phyloP scores from a whole-genome alignment of 2,113 vertebrate genomes.

The Cepphus grylle region DNA sequence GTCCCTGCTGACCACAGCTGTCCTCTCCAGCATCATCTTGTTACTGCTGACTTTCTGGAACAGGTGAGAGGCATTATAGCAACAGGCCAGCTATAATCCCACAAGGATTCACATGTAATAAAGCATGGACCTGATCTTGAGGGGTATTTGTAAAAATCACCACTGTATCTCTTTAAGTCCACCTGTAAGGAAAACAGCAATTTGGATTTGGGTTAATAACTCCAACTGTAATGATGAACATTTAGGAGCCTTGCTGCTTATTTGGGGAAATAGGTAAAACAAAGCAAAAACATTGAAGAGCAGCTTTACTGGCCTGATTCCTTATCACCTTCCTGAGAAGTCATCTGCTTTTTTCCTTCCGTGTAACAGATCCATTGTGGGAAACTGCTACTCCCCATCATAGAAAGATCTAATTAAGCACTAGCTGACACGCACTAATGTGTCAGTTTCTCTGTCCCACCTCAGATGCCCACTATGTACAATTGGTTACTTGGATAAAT shows the following conservation, averaged over 20 bases:
- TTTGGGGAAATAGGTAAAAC: not conserved
- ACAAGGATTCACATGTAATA: not conserved
- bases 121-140: not conserved
- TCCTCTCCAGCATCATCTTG: not conserved
- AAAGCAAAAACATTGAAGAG: not conserved
- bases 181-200: not conserved
- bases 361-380: not conserved
- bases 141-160: not conserved
- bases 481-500: conserved; percentile 4
- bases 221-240: not conserved
- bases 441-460: not conserved
- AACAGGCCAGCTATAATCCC: not conserved
- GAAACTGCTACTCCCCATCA: not conserved
- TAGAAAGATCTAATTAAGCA: conserved; percentile 18
- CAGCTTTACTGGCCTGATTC: not conserved
- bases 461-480: not conserved
- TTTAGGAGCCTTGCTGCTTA: not conserved
- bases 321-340: not conserved
- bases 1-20: not conserved
- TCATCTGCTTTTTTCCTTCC: not conserved
- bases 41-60: not conserved
- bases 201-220: not conserved
- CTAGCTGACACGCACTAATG: not conserved
- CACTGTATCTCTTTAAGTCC: not conserved
- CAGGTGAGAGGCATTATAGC: not conserved